Evolutionary conservation across 2,797 vertebrate species (phyloP), one percentile per base, ranked within the genome.

Genomic region (Sitta carolinensis): DNA sequence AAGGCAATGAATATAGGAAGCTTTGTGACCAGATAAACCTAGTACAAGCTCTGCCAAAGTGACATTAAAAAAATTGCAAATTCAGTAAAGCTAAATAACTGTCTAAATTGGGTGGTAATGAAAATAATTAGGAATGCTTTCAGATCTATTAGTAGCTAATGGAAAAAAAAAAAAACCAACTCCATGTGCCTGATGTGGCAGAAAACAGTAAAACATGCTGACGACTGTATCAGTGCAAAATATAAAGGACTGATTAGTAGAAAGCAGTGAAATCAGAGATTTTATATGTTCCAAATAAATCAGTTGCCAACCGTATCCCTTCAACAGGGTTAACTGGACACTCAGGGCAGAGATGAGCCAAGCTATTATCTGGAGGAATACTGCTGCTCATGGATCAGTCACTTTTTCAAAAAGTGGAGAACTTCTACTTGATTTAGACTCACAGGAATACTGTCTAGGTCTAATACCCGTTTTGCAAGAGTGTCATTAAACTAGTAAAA

Each of bases 101-200:
- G 47, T 87, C 55, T 94, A 73, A 94, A 67, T 76, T 89, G 58
- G 36, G 68, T 72, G 50, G 54, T 92, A 93, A 93, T 89, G 76
- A 87, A 97, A 95, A 94, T 94, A 95, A 93, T 85, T 81, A 95
- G 52, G 74, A 97, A 84, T 93, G 84, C 45, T 94, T 95, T 97
- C 82, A 90, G 48, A 55, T 80, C 88, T 94, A 93, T 94, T 87
- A 93, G 47, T 45, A 90, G 42, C 48, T 95, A 96, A 96, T 64
- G 86, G 76, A 94, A 97, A 95, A 95, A 95, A 87, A 22, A 83
- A 87, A 86, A 84, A 84, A 82, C 22, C 54, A 73, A 20, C 45
- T 67, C 64, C 36, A 16, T n/a, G 45, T 87, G 73, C 51, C 67
- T 91, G 87, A 87, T 62, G 48, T 64, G 43, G 16, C 48, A 95